Evolutionary conservation across 64 coral and sea anemone species (phyloP).

Genomic region (Catalaphyllia jardinei): DNA sequence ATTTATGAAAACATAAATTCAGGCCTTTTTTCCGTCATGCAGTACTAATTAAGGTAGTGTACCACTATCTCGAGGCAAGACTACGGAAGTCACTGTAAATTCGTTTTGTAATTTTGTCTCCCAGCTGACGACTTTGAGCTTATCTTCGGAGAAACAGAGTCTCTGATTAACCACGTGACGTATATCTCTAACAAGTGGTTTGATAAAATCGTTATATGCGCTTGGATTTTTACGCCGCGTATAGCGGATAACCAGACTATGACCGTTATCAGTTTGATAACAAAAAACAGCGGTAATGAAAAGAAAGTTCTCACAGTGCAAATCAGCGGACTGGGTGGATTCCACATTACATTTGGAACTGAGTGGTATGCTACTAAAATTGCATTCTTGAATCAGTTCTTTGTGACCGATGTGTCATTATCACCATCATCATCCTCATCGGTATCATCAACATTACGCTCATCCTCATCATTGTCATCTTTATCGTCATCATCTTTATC

Average conservation of each 20-base stretch:
- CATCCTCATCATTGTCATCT: too few relatives aligned
- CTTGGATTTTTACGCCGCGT: neutral
- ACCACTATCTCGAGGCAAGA: too few relatives aligned
- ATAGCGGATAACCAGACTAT: neutral
- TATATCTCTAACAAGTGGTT: neutral
- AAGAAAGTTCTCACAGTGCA: neutral
- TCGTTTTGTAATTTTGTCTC: neutral
- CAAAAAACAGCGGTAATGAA: neutral
- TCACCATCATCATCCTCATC: neutral
- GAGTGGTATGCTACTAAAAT: neutral
- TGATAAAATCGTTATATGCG: neutral
- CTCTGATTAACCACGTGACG: neutral
- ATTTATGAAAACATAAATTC: too few relatives aligned
- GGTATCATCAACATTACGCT: neutral
- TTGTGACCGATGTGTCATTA: neutral
- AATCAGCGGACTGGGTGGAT: neutral
- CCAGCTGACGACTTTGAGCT: slow-evolving; percentile 1
- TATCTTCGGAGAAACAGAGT: neutral
- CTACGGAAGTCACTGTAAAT: neutral
- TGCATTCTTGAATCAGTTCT: neutral
- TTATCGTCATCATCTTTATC: too few relatives aligned
- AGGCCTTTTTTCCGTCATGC: too few relatives aligned
- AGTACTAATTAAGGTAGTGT: too few relatives aligned
- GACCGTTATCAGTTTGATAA: neutral
- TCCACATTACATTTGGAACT: neutral